Evolutionary conservation across 2,113 vertebrate genomes (phyloP).

Genomic region (Cyprinodon brontotheroides): DNA sequence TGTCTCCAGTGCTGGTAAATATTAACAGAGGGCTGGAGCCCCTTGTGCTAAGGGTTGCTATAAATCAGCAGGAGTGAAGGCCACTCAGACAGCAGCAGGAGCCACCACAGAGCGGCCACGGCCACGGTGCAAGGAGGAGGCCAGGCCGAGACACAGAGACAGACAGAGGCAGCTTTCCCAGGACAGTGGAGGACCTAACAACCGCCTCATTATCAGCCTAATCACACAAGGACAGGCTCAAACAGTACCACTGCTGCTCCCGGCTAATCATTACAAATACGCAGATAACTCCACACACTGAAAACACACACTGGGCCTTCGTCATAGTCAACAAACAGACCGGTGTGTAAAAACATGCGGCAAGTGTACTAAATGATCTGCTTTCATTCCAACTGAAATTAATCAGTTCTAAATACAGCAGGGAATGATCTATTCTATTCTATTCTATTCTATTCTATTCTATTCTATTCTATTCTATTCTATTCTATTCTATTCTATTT

Average conservation of each 20-base stretch:
- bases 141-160: slow-evolving; percentile 18
- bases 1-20: slow-evolving; percentile 82
- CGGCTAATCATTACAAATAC: slow-evolving; percentile 75
- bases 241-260: slow-evolving; percentile 42
- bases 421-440: neutral
- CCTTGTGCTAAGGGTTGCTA: slow-evolving; percentile 70
- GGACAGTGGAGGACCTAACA: slow-evolving; percentile 56
- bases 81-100: slow-evolving; percentile 83
- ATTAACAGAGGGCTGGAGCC: slow-evolving; percentile 87
- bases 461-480: slow-evolving; percentile 30
- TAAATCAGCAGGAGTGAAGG: slow-evolving; percentile 89
- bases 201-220: slow-evolving; percentile 68
- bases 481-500: slow-evolving; percentile 24
- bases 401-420: neutral
- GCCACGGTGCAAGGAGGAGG: slow-evolving; percentile 21
- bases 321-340: slow-evolving; percentile 59
- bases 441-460: slow-evolving; percentile 20
- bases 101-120: slow-evolving; percentile 45
- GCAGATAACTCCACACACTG: slow-evolving; percentile 70
- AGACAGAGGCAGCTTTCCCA: slow-evolving; percentile 75
- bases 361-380: slow-evolving; percentile 16
- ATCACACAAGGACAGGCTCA: slow-evolving; percentile 53
- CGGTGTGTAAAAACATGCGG: slow-evolving; percentile 23
- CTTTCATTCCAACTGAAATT: neutral
- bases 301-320: slow-evolving; percentile 29